phyloP scores from a whole-genome alignment of 2,797 vertebrate species.

The Malacoraja senta region DNA sequence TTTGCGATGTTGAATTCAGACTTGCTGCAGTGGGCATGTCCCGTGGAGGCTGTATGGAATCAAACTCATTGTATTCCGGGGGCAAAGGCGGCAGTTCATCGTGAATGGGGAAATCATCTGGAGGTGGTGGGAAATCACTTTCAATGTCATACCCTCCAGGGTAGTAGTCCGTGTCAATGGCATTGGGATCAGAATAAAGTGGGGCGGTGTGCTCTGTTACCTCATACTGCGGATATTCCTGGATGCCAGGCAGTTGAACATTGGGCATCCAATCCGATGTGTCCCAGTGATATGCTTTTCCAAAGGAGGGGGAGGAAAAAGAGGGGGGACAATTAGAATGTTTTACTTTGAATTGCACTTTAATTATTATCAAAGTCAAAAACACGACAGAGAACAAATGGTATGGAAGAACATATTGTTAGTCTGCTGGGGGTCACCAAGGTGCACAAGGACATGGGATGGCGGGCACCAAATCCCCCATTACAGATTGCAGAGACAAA shows the following conservation, averaged over 20 bases:
- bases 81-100: slow-evolving; percentile 84
- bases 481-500: slow-evolving; percentile 4
- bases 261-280: slow-evolving; percentile 99
- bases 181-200: slow-evolving; percentile 80
- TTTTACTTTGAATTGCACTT: slow-evolving; percentile 6
- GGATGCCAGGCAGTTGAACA: slow-evolving; percentile 93
- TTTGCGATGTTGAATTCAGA: slow-evolving; percentile 62
- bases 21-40: slow-evolving; percentile 58
- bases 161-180: slow-evolving; percentile 95
- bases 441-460: neutral
- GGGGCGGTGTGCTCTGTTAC: slow-evolving; percentile 77
- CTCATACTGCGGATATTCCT: slow-evolving; percentile 94
- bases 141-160: slow-evolving; percentile 95
- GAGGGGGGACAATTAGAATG: slow-evolving; percentile 26
- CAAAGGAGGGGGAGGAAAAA: neutral
- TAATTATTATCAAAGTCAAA: slow-evolving; percentile 41
- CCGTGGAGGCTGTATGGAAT: slow-evolving; percentile 72
- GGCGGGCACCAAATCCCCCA: neutral
- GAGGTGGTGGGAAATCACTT: slow-evolving; percentile 90
- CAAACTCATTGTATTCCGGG: slow-evolving; percentile 75
- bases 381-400: slow-evolving; percentile 39
- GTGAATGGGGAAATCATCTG: slow-evolving; percentile 78
- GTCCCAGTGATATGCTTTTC: slow-evolving; percentile 95
- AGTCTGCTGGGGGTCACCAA: neutral
- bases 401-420: neutral